A percentile compares a stretch with the other conserved stretches of the same genome.
phyloP scores from a whole-genome alignment of 2,113 vertebrate genomes.

The Mastomys coucha region DNA sequence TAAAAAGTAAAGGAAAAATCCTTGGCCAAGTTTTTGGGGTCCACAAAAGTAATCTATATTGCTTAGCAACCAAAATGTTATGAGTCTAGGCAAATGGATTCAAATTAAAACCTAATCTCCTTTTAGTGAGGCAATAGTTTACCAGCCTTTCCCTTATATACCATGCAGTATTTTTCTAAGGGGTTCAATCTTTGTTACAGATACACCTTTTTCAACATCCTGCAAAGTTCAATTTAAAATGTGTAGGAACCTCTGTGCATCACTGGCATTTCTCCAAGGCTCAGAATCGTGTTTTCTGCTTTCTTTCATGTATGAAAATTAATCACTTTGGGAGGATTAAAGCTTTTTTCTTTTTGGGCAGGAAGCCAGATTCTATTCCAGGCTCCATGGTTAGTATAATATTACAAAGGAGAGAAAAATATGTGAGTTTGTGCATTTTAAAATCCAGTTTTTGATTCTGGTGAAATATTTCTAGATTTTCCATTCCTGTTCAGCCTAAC shows the following conservation, averaged over 20 bases:
- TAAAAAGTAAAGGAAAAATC: not conserved
- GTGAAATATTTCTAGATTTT: constrained; percentile 15
- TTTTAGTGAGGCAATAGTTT: not conserved
- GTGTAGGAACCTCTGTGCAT: not conserved
- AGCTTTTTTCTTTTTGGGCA: constrained; percentile 30
- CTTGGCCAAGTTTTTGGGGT: not conserved
- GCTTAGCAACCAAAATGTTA: not conserved
- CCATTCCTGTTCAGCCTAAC: not conserved
- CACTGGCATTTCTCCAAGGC: constrained; percentile 5
- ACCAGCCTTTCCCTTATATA: not conserved
- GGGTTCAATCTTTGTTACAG: constrained; percentile 38
- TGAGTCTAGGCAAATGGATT: not conserved
- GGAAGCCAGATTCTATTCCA: constrained; percentile 50
- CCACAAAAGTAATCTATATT: not conserved
- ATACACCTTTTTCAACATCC: constrained; percentile 13
- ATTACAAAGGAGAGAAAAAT: not conserved
- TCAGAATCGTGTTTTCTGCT: constrained; percentile 63
- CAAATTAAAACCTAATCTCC: not conserved
- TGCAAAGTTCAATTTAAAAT: constrained; percentile 50
- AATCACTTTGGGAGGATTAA: constrained; percentile 74
- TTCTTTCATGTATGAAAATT: constrained; percentile 69
- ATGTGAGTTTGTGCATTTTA: not conserved
- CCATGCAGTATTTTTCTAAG: constrained; percentile 18
- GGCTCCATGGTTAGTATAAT: not conserved
- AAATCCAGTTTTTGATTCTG: not conserved